Conservation (phyloP, 2,888 invertebrate species). For the Tiphia femorata region DNA sequence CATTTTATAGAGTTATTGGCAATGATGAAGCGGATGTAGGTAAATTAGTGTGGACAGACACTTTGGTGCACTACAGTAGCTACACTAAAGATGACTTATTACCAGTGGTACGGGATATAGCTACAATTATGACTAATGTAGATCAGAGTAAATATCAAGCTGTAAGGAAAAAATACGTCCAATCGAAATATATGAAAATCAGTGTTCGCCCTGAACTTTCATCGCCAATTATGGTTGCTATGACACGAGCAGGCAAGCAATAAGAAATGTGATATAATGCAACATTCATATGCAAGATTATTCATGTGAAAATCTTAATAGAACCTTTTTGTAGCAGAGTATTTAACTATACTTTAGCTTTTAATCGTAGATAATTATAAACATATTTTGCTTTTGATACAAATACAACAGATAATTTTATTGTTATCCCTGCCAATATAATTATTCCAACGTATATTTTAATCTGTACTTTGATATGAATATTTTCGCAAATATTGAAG, state of each 20-base stretch:
- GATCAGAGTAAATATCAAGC: slow-evolving; percentile 80
- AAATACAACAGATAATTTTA: slow-evolving; percentile 36
- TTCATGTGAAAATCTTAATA: slow-evolving; percentile 16
- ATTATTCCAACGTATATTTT: slow-evolving; percentile 28
- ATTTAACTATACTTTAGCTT: slow-evolving; percentile 44
- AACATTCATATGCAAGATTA: slow-evolving; percentile 19
- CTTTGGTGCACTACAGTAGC: slow-evolving; percentile 81
- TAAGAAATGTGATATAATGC: slow-evolving; percentile 18
- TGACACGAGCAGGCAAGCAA: slow-evolving; percentile 20
- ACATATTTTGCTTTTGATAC: slow-evolving; percentile 46
- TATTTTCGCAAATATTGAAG: slow-evolving; percentile 32
- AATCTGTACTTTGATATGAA: slow-evolving; percentile 36
- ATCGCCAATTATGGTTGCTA: slow-evolving; percentile 55
- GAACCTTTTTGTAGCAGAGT: slow-evolving; percentile 40
- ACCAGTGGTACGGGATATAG: slow-evolving; percentile 78
- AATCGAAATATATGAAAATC: slow-evolving; percentile 75
- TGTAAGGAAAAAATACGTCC: slow-evolving; percentile 78
- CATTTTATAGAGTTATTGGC: slow-evolving; percentile 48
- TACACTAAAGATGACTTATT: slow-evolving; percentile 79
- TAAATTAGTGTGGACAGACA: slow-evolving; percentile 78
- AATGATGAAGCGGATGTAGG: slow-evolving; percentile 65
- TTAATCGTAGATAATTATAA: slow-evolving; percentile 41
- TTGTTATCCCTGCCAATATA: slow-evolving; percentile 26
- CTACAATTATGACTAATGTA: slow-evolving; percentile 77
- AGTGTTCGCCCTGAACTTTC: slow-evolving; percentile 76